These are phyloP conservation scores for Cyrtorhinus lividipennis DNA, from an alignment of 1,140 invertebrate species.

Conservation along the genomic window DNA sequence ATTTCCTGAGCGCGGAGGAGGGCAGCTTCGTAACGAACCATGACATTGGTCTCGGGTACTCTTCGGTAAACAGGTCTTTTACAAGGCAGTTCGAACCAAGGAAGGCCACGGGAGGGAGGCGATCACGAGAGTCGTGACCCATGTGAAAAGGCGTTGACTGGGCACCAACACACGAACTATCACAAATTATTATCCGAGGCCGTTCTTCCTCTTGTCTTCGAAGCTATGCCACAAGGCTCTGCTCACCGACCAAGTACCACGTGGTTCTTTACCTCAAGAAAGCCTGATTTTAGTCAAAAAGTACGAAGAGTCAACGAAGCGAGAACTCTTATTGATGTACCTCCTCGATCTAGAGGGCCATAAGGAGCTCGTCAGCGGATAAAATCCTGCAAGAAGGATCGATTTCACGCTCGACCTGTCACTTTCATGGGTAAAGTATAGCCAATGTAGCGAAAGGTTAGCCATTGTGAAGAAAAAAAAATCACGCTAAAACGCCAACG, in stretches of 20 bases:
- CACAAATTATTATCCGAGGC: slow-evolving; percentile 3
- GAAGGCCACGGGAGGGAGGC: not conserved
- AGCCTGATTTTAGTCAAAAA: too few species aligned
- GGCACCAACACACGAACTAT: slow-evolving; percentile 8
- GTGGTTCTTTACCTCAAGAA: too few species aligned
- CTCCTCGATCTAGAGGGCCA: not conserved
- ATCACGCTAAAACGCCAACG: too few species aligned
- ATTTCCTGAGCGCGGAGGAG: not conserved
- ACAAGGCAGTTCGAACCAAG: not conserved
- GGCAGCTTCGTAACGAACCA: slow-evolving; percentile 1
- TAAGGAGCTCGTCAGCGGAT: too few species aligned
- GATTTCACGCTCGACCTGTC: too few species aligned
- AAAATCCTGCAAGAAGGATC: too few species aligned
- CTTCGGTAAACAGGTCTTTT: slow-evolving; percentile 8
- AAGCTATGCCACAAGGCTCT: too few species aligned
- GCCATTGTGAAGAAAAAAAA: too few species aligned
- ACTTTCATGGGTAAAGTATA: too few species aligned
- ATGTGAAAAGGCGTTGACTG: slow-evolving; percentile 8
- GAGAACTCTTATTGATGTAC: not conserved
- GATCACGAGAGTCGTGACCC: slow-evolving; percentile 7
- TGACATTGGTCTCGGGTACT: not conserved
- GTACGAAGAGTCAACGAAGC: not conserved
- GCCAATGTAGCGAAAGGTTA: too few species aligned
- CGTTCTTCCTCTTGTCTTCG: not conserved
- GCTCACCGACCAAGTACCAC: too few species aligned